These are phyloP conservation scores for Lynx canadensis DNA, from an alignment of 2,113 vertebrate species.

Conservation along the genomic window DNA sequence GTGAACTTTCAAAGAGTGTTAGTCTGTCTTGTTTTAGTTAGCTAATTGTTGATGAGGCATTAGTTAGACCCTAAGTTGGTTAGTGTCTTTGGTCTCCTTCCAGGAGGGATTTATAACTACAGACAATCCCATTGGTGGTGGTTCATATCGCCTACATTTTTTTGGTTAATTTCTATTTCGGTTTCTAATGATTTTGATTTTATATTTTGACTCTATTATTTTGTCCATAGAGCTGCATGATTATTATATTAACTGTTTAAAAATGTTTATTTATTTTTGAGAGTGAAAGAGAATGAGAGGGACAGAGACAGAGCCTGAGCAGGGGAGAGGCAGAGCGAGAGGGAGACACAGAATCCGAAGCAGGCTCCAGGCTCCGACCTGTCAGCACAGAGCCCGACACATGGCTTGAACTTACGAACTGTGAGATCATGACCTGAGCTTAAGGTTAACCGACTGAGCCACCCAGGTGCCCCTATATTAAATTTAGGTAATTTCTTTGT, in stretches of 20 bases:
- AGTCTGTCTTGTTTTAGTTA: neutral
- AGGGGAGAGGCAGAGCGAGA: too few species aligned
- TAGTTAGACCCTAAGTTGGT: neutral
- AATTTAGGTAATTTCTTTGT: neutral
- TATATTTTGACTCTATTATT: neutral
- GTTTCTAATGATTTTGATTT: neutral
- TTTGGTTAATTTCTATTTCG: neutral
- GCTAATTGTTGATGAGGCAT: neutral
- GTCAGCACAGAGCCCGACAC: too few species aligned
- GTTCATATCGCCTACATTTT: neutral
- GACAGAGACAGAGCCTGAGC: too few species aligned
- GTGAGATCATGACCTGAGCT: too few species aligned
- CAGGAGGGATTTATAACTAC: neutral
- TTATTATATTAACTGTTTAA: neutral
- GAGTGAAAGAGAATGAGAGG: too few species aligned
- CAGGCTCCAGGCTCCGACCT: too few species aligned
- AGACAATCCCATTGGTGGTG: neutral
- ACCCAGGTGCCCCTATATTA: neutral
- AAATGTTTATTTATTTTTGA: too few species aligned
- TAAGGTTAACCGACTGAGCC: too few species aligned
- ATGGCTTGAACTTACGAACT: too few species aligned
- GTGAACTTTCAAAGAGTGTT: neutral
- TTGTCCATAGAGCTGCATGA: neutral
- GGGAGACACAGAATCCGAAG: too few species aligned
- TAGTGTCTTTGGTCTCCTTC: neutral